Percentiles rank a stretch among this genome's conserved stretches.
phyloP scores from a whole-genome alignment of 2,888 invertebrate genomes.

The Mesochorus sp. region DNA sequence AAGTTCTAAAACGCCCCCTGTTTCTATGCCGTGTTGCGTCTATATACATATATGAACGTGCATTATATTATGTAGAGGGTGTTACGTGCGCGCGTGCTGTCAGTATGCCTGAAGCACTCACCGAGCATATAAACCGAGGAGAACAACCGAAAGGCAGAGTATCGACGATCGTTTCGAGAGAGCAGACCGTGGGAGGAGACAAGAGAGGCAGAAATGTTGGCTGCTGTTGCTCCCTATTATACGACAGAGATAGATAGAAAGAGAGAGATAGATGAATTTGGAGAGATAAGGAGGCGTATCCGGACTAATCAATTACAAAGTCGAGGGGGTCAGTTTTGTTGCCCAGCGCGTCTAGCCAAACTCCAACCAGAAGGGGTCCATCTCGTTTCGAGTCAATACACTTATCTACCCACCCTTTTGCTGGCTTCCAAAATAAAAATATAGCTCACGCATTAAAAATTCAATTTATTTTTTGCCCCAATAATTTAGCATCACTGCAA shows the following conservation, averaged over 20 bases:
- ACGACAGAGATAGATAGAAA: constrained; percentile 58
- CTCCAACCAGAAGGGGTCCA: constrained; percentile 59
- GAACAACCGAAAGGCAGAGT: constrained; percentile 35
- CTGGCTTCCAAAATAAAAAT: constrained; percentile 44
- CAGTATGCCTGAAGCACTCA: constrained; percentile 52
- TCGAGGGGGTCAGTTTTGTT: constrained; percentile 70
- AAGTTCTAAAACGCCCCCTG: constrained; percentile 48
- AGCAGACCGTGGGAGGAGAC: constrained; percentile 57
- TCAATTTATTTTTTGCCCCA: constrained; percentile 27
- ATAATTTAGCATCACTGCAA: background rate
- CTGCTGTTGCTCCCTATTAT: constrained; percentile 32
- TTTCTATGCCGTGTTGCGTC: constrained; percentile 18
- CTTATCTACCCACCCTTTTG: constrained; percentile 4
- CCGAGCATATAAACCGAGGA: constrained; percentile 27
- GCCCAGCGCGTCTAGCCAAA: constrained; percentile 51
- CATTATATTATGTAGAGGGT: constrained; percentile 24
- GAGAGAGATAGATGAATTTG: constrained; percentile 76
- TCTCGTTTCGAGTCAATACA: constrained; percentile 59
- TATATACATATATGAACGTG: constrained; percentile 21
- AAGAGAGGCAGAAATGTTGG: constrained; percentile 46
- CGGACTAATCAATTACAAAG: constrained; percentile 80
- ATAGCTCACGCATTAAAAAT: constrained; percentile 36
- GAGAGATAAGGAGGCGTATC: constrained; percentile 81
- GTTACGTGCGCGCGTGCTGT: constrained; percentile 51
- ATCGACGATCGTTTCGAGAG: constrained; percentile 40